Evolutionary conservation across 2,113 vertebrate species (phyloP).

Genomic region (Danionella cerebrum): DNA sequence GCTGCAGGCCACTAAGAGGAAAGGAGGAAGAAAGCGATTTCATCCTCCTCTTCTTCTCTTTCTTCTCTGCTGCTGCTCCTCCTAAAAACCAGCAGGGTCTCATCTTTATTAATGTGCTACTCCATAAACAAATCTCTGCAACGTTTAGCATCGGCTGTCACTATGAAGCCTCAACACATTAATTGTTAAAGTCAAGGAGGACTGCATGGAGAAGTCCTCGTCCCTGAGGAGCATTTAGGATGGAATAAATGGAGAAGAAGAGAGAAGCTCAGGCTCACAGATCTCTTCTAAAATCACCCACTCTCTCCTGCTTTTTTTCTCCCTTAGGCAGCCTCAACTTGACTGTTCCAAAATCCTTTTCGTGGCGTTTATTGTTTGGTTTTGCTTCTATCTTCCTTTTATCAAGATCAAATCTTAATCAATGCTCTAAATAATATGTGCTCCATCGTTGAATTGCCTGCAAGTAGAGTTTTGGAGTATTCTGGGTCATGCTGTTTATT

Average conservation of each 20-base stretch:
- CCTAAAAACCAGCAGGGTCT: not conserved
- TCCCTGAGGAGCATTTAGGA: conserved; percentile 51
- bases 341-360: conserved; percentile 50
- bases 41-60: not conserved
- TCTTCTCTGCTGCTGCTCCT: not conserved
- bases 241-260: conserved; percentile 19
- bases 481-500: not conserved
- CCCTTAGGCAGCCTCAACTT: conserved; percentile 48
- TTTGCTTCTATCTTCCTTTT: conserved; percentile 17
- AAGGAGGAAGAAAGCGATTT: not conserved
- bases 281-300: conserved; percentile 50
- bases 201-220: conserved; percentile 44
- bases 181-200: conserved; percentile 49
- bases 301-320: conserved; percentile 36
- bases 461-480: not conserved
- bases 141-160: conserved; percentile 43
- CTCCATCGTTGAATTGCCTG: conserved; percentile 16
- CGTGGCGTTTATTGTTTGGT: conserved; percentile 18
- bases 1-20: not conserved
- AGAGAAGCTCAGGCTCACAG: conserved; percentile 39
- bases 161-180: conserved; percentile 40
- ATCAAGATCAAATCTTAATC: conserved; percentile 33
- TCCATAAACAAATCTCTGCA: conserved; percentile 40
- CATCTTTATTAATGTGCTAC: conserved; percentile 46
- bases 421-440: conserved; percentile 54